A percentile compares a stretch with the other conserved stretches of the same genome.
Conservation (phyloP, 23 tunicate genomes). For the Phallusia fumigata region DNA sequence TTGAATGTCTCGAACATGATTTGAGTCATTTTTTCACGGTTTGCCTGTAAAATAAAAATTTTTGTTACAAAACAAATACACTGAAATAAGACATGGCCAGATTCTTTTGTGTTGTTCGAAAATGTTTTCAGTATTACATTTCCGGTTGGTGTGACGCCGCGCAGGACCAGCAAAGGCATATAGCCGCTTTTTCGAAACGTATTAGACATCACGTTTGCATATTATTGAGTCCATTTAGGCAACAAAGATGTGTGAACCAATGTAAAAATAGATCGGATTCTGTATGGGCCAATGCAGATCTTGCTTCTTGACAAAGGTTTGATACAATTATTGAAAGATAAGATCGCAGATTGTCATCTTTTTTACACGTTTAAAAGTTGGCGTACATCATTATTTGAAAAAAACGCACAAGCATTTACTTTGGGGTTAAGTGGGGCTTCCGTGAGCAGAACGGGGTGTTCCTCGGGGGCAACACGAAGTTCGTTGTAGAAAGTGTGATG, state of each 20-base stretch:
- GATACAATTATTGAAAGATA: slow-evolving; percentile 87
- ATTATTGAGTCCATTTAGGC: too few relatives aligned
- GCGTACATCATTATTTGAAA: slow-evolving; percentile 76
- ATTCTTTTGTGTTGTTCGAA: neutral
- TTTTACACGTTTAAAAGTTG: neutral
- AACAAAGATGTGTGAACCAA: too few relatives aligned
- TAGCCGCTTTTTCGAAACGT: too few relatives aligned
- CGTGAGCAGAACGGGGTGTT: slow-evolving; percentile 95
- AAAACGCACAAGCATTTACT: neutral
- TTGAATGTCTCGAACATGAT: slow-evolving; percentile 99
- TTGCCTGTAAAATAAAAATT: slow-evolving; percentile 54
- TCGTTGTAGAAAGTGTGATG: slow-evolving; percentile 99
- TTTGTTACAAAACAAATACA: neutral
- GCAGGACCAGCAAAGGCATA: too few relatives aligned
- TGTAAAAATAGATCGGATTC: too few relatives aligned
- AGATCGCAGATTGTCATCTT: neutral
- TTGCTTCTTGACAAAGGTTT: too few relatives aligned
- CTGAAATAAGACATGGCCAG: neutral
- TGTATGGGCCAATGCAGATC: too few relatives aligned
- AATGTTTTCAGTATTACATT: too few relatives aligned
- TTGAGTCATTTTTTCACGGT: slow-evolving; percentile 99
- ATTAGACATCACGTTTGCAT: too few relatives aligned
- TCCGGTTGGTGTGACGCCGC: too few relatives aligned
- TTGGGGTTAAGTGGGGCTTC: slow-evolving; percentile 99
- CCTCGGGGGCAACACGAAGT: slow-evolving; percentile 99